These are phyloP conservation scores for Scaptodrosophila latifasciaeformis DNA, from an alignment of 2,888 invertebrate genomes.

Conservation along the genomic window DNA sequence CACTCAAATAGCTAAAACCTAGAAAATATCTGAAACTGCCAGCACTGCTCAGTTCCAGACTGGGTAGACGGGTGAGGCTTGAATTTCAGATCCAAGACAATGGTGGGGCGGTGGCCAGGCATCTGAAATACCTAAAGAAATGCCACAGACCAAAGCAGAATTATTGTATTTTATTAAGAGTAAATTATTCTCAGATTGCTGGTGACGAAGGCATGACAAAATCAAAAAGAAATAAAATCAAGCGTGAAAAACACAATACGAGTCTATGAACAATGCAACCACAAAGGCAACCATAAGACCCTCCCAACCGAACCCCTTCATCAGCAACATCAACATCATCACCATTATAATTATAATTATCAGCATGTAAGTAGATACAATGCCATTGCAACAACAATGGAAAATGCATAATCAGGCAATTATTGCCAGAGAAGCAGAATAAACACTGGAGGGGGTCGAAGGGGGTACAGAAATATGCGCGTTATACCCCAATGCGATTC, in stretches of 20 bases:
- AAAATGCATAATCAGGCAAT: constrained; percentile 44
- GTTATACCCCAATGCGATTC: constrained; percentile 16
- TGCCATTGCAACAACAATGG: constrained; percentile 7
- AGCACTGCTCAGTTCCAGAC: too few relatives aligned
- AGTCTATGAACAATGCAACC: constrained; percentile 34
- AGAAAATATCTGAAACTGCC: constrained; percentile 33
- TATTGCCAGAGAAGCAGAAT: constrained; percentile 19
- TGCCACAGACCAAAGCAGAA: too few relatives aligned
- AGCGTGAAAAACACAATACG: constrained; percentile 26
- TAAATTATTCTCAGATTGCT: constrained; percentile 12
- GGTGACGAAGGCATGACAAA: constrained; percentile 5
- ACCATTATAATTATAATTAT: too few relatives aligned
- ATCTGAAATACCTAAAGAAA: too few relatives aligned
- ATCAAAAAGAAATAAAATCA: constrained; percentile 8
- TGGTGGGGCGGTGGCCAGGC: too few relatives aligned
- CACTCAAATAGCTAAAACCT: constrained; percentile 23
- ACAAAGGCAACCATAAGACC: constrained; percentile 26
- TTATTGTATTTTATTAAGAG: not conserved
- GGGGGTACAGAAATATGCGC: too few relatives aligned
- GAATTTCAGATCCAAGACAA: too few relatives aligned
- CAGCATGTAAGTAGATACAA: not conserved
- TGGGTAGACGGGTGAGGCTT: too few relatives aligned
- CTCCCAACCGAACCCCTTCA: too few relatives aligned
- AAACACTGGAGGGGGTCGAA: too few relatives aligned
- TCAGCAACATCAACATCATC: too few relatives aligned